These are phyloP conservation scores for Dendrolimus pini DNA, from an alignment of 2,888 invertebrate species.

Conservation along the genomic window DNA sequence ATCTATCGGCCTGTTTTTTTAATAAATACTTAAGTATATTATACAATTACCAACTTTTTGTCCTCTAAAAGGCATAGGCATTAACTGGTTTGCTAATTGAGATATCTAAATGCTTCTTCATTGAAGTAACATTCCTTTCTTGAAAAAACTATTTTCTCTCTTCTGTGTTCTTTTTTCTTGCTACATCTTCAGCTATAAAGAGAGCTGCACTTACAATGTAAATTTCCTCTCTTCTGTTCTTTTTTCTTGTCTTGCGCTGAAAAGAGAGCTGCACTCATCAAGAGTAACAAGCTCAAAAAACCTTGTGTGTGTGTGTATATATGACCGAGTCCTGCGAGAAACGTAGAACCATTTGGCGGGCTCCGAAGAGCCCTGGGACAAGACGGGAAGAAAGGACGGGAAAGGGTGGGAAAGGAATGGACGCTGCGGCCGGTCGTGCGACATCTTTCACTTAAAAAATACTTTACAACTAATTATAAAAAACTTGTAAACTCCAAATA, in stretches of 20 bases:
- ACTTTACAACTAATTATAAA: slow-evolving; percentile 74
- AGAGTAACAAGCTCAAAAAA: slow-evolving; percentile 22
- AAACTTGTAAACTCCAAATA: slow-evolving; percentile 76
- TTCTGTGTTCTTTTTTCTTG: too few species aligned
- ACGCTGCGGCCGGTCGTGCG: slow-evolving; percentile 33
- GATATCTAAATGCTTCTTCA: too few species aligned
- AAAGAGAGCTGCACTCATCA: slow-evolving; percentile 27
- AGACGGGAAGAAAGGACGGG: slow-evolving; percentile 41
- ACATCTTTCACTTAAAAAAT: slow-evolving; percentile 68
- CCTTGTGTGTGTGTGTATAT: slow-evolving; percentile 2
- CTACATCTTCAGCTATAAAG: too few species aligned
- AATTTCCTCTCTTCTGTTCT: slow-evolving; percentile 5
- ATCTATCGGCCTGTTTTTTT: too few species aligned
- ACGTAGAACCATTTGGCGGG: slow-evolving; percentile 50
- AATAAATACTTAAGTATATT: too few species aligned
- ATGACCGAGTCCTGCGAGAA: slow-evolving; percentile 25
- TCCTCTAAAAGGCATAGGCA: too few species aligned
- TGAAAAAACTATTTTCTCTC: too few species aligned
- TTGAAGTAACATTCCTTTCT: too few species aligned
- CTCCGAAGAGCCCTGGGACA: slow-evolving; percentile 52
- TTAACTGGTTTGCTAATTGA: too few species aligned
- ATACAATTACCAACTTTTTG: too few species aligned
- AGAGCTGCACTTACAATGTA: neutral
- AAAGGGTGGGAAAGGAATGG: slow-evolving; percentile 36
- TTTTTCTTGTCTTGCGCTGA: slow-evolving; percentile 12